Base-by-base conservation (phyloP, 2,113 vertebrate species). In the Macheiramphus alcinus region DNA sequence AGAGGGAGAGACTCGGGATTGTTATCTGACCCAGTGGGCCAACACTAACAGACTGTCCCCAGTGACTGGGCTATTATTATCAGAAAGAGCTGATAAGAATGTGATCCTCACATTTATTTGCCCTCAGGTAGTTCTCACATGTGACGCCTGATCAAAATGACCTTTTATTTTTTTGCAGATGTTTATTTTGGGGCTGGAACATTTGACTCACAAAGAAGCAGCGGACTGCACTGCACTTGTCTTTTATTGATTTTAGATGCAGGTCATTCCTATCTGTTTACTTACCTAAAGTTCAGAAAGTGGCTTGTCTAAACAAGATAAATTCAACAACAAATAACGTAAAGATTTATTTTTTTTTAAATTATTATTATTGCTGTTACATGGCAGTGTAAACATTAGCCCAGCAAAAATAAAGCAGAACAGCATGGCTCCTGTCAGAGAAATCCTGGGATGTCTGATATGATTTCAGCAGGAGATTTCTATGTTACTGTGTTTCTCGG, bases 21-120 rank as follows among this genome's bases (percentile, higher is more conserved):
- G 91, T 97, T 94, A 84, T 95, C 71, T 86, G 80, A 94, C 92
- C 96, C 95, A 96, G 23, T 94, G 95, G 96, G 92, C 95, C 94
- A 96, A 80, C 50, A 26, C 65, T 89, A 90, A 95, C 94, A 97
- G 85, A 80, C 63, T 80, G 87, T 94, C 93, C 89, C 94, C 48
- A 78, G 81, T 86, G 91, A 95, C 67, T 36, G 20, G 43, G 50
- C 91, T 91, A 85, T 91, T 97, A 86, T 95, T 86, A 86, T 80
- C 88, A 89, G 47, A 88, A 61, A 36, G 70, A 65, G 70, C 78
- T 70, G 86, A 89, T 85, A 90, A 88, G 89, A 98, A 94, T 56
- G 59, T 56, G 71, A 93, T 86, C 68, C 70, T 88, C 80, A 79
- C 90, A 92, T 83, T 90, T 88, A 94, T 88, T 96, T 93, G 71